phyloP scores from a whole-genome alignment of 2,113 vertebrate species.

The Empidonax alnorum region DNA sequence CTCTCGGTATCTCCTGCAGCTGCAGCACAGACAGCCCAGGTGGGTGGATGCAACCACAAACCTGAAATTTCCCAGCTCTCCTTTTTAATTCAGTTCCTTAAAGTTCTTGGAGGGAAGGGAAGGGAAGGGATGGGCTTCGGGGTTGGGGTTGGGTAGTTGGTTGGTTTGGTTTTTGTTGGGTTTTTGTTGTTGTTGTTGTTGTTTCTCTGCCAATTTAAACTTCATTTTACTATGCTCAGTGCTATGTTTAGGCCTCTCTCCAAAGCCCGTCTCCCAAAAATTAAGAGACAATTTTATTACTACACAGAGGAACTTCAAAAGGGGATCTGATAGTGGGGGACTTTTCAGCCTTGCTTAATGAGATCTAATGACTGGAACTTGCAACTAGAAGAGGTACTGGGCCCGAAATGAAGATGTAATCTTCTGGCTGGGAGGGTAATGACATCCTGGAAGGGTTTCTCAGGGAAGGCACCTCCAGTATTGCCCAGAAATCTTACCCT shows the following conservation, averaged over 20 bases:
- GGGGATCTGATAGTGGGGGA: conserved; percentile 59
- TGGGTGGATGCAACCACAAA: conserved; percentile 67
- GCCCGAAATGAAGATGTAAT: conserved; percentile 58
- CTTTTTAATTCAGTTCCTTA: conserved; percentile 65
- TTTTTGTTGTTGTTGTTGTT: background rate
- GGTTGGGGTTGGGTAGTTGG: background rate
- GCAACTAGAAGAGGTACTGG: conserved; percentile 52
- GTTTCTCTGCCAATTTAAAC: conserved; percentile 59
- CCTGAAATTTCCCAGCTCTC: conserved; percentile 65
- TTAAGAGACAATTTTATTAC: conserved; percentile 57
- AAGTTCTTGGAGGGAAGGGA: conserved; percentile 45
- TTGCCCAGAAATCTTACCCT: conserved; percentile 6
- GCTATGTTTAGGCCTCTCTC: conserved; percentile 57
- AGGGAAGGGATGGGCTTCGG: conserved; percentile 54
- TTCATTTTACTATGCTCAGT: conserved; percentile 33
- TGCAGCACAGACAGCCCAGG: conserved; percentile 10
- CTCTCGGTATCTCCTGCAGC: conserved; percentile 8
- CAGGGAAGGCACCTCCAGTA: conserved; percentile 12
- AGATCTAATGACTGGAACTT: conserved; percentile 62
- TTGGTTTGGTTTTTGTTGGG: background rate
- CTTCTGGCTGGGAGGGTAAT: conserved; percentile 54
- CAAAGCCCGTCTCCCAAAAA: conserved; percentile 54
- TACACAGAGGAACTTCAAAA: conserved; percentile 58
- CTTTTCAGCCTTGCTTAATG: conserved; percentile 60
- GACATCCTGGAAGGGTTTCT: conserved; percentile 43